phyloP scores from a whole-genome alignment of 2,888 invertebrate genomes.

The Eledona agricola region DNA sequence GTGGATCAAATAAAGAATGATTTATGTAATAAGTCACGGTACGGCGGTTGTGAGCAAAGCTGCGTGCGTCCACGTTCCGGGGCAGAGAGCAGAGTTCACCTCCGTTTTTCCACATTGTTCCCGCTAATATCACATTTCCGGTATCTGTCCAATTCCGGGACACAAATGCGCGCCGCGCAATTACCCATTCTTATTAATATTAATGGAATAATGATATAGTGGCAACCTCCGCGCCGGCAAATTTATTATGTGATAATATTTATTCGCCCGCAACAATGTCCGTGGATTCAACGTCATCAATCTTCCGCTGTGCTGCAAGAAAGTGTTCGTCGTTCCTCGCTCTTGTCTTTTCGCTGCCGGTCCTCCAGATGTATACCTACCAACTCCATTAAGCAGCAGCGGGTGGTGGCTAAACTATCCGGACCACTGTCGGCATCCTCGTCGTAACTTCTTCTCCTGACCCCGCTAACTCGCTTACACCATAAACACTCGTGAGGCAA shows the following conservation, averaged over 20 bases:
- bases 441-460: conserved; percentile 28
- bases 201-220: conserved; percentile 24
- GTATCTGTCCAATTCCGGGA: conserved; percentile 44
- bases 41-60: conserved; percentile 47
- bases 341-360: conserved; percentile 2
- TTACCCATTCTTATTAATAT: conserved; percentile 25
- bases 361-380: conserved; percentile 44
- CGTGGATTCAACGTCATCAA: too few species aligned
- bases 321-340: too few species aligned
- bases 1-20: conserved; percentile 55
- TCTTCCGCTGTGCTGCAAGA: too few species aligned
- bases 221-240: conserved; percentile 5
- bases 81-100: conserved; percentile 42
- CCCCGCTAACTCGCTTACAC: conserved; percentile 31
- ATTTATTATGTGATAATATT: conserved; percentile 27
- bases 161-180: conserved; percentile 25
- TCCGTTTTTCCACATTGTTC: conserved; percentile 55
- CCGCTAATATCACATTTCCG: conserved; percentile 54
- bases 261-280: too few species aligned
- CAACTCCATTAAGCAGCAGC: conserved; percentile 53
- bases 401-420: conserved; percentile 52
- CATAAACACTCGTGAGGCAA: conserved; percentile 28
- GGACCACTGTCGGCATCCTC: conserved; percentile 32
- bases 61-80: conserved; percentile 52
- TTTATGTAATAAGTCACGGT: conserved; percentile 57